A percentile compares a stretch with the other conserved stretches of the same genome.
These are phyloP conservation scores for Drosophila helvetica DNA, from an alignment of 2,888 invertebrate genomes.

Conservation along the genomic window DNA sequence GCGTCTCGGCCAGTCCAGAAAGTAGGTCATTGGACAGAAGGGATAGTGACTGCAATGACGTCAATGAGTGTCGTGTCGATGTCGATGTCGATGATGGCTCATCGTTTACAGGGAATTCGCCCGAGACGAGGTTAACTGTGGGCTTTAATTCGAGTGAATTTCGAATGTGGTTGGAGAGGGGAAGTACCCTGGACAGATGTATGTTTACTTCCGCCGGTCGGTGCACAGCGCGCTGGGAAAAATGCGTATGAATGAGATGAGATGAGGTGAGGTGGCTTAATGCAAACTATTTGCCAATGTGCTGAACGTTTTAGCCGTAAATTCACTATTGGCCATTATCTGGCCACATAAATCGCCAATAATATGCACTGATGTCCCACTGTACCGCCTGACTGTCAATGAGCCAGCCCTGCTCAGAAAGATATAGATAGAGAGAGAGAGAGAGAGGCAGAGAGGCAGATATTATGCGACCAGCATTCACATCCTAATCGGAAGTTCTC, in stretches of 20 bases:
- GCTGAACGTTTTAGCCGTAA: constrained; percentile 62
- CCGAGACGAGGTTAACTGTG: constrained; percentile 26
- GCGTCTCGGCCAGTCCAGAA: constrained; percentile 10
- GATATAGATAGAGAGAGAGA: neutral
- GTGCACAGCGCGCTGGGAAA: constrained; percentile 35
- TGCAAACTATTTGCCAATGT: constrained; percentile 61
- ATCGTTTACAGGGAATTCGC: constrained; percentile 25
- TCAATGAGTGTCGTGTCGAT: constrained; percentile 32
- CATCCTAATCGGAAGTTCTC: constrained; percentile 64
- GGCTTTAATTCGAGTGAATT: constrained; percentile 43
- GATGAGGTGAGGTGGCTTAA: neutral
- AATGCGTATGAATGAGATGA: constrained; percentile 20
- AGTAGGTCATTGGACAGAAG: constrained; percentile 26
- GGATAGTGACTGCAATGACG: constrained; percentile 26
- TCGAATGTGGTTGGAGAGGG: constrained; percentile 36
- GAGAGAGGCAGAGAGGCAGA: neutral
- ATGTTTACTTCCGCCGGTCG: constrained; percentile 59
- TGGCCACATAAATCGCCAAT: constrained; percentile 67
- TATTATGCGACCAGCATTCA: constrained; percentile 27
- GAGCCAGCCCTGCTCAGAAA: constrained; percentile 37
- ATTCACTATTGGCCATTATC: constrained; percentile 66
- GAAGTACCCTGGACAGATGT: constrained; percentile 60
- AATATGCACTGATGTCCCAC: constrained; percentile 49
- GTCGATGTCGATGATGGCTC: constrained; percentile 1
- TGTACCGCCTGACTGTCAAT: constrained; percentile 61